Base-by-base conservation (phyloP, 1,140 invertebrate genomes). In the Homarus americanus region DNA sequence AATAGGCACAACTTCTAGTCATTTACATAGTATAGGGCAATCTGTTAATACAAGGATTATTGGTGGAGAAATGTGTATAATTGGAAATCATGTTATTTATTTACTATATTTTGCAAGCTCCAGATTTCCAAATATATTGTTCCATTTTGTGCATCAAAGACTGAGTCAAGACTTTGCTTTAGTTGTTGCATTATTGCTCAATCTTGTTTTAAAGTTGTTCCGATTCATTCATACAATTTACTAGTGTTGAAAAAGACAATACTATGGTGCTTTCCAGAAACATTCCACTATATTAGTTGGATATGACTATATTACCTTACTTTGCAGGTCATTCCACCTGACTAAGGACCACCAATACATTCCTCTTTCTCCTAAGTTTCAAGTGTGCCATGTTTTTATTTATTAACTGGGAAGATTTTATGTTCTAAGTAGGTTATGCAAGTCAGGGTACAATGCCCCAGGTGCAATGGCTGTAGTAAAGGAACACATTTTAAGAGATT, bases 1-100 rank as follows among this genome's bases (percentile, higher is more conserved):
- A 40, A n/a, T 53, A 72, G 78, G 76, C 76, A 88, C 85, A 79
- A 63, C n/a, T 69, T 88, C 86, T 88, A 88, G 86, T 88, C 86
- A 88, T 82, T 87, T 87, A 20, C 9, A 0, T 63, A 82, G 79
- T 28, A 34, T 82, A 82, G 44, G 28, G n/a, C 79, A 82, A 53
- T 41, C 63, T 69, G 28, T 9, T 69, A 7, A 69, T 4, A 2
- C n/a, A 69, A 32, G 63, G 63, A 32, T 69, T 69, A 3, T 32
- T 69, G 63, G 63, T 69, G n/a, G 63, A 69, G 32, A 32, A 32
- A 7, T 28, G 32, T 9, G 28, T 69, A 32, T 69, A 69, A 58
- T 58, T 58, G 24, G 12, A 1, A 58, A 24, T 58, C 20, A 4
- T 58, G 20, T 58, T 4, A 20, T 58, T 58, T 24, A 24, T 58